Percentiles rank a stretch among this genome's conserved stretches.
phyloP scores from a whole-genome alignment of 2,113 vertebrate species.

The Hippocampus comes region DNA sequence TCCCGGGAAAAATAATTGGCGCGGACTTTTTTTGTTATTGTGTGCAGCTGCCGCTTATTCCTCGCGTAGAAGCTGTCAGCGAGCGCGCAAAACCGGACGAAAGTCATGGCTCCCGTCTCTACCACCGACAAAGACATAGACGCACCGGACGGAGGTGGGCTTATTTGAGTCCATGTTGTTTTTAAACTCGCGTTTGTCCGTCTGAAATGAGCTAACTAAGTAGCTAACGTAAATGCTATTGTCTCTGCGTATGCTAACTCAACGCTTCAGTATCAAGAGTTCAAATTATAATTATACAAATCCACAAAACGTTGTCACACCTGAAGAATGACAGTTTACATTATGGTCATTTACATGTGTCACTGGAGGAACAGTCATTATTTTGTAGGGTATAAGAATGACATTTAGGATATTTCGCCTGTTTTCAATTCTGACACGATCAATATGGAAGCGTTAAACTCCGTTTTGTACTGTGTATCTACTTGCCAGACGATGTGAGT shows the following conservation, averaged over 20 bases:
- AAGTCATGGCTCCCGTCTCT: slow-evolving; percentile 69
- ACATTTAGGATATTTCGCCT: not conserved
- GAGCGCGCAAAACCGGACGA: not conserved
- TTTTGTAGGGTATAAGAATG: no score
- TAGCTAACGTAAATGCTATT: slow-evolving; percentile 19
- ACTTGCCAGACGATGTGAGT: slow-evolving; percentile 39
- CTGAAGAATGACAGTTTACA: not conserved
- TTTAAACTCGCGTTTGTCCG: not conserved
- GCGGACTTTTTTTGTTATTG: slow-evolving; percentile 58
- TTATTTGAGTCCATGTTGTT: not conserved
- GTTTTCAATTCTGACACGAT: not conserved
- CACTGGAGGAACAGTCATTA: no score
- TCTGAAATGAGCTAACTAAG: slow-evolving; percentile 17
- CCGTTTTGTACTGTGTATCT: not conserved
- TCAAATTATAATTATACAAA: not conserved
- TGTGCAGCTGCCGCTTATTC: slow-evolving; percentile 18
- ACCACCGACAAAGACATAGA: slow-evolving; percentile 69
- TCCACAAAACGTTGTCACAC: not conserved
- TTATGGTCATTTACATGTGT: no score
- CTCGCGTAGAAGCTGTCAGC: slow-evolving; percentile 3
- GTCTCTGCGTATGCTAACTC: not conserved
- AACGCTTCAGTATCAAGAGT: not conserved
- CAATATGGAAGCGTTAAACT: not conserved
- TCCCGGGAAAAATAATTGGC: slow-evolving; percentile 74
- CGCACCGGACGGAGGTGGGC: slow-evolving; percentile 58